Evolutionary conservation across 2,797 vertebrate genomes (phyloP), one percentile per base, ranked within the genome.

Genomic region (Dryobates pubescens): DNA sequence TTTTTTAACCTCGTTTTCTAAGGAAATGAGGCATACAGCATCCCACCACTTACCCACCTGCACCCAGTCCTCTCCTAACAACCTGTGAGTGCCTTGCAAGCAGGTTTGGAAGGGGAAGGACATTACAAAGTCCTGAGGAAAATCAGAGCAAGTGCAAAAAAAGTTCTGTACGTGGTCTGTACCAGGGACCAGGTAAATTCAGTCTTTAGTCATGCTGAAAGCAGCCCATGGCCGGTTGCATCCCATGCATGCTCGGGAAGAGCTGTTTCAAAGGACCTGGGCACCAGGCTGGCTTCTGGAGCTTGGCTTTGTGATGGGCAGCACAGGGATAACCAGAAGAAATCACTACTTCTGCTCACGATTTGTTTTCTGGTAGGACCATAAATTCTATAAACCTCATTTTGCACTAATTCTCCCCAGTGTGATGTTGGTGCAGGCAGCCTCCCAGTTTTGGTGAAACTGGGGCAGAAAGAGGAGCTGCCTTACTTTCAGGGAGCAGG

Each of bases 1-100:
- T 84, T 84, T n/a, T 94, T 91, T 96, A 95, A 95, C 89, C 82
- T 94, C 10, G 2, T 96, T 96, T 95, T 73, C 84, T 57, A 89
- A 92, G 91, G 94, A 94, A 96, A 95, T 83, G 88, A 89, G 64
- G 74, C 77, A 82, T 67, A 26, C 10, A 73, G 53, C 73, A 70
- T 61, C 77, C 88, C 69, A 82, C 90, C 86, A 88, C 74, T 80
- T 80, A 91, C 63, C 80, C 89, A 88, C 57, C 89, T 88, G 85
- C 29, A 30, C 68, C 76, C 34, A 36, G 26, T 54, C 57, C 17
- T 83, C 87, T 86, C 71, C 45, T 70, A 83, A 81, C 38, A 32
- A n/a, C 0, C 0, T 34, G 47, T 7, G 38, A 78, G 41, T 5
- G 20, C 41, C 49, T 79, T 27, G 8, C 36, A 18, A 18, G 16